Evolutionary conservation across 2,113 vertebrate species (phyloP).

Genomic region (Phrynosoma platyrhinos): DNA sequence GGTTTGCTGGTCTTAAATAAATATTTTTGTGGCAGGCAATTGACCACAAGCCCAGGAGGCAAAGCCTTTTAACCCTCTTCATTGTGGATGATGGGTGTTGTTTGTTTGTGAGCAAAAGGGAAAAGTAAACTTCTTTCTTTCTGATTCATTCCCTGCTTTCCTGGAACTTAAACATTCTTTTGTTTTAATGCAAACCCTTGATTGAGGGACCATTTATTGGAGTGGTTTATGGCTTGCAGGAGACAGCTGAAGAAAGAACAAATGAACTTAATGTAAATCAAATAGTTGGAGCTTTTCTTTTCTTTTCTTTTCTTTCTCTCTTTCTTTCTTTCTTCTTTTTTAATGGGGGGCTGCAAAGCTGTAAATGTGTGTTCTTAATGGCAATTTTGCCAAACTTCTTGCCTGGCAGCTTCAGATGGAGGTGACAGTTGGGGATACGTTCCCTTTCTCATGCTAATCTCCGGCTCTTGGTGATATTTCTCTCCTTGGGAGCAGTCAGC

Average conservation of each 20-base stretch:
- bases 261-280: constrained; percentile 85
- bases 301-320: too few relatives aligned
- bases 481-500: constrained; percentile 78
- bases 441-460: constrained; percentile 89
- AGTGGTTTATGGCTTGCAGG: constrained; percentile 73
- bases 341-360: constrained; percentile 78
- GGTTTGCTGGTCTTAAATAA: too few relatives aligned
- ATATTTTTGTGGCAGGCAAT: neutral
- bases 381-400: constrained; percentile 81
- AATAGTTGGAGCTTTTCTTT: constrained; percentile 80
- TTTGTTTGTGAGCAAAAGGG: constrained; percentile 1
- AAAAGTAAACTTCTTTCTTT: constrained; percentile 69
- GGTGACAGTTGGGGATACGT: constrained; percentile 83
- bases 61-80: too few relatives aligned
- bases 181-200: constrained; percentile 82
- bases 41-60: neutral
- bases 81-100: too few relatives aligned
- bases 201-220: constrained; percentile 82
- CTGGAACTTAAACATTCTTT: constrained; percentile 79
- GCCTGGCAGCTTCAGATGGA: constrained; percentile 79
- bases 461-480: constrained; percentile 81
- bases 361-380: constrained; percentile 83
- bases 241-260: constrained; percentile 85
- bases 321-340: too few relatives aligned
- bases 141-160: constrained; percentile 81